Percentiles rank a stretch among this genome's conserved stretches.
Evolutionary conservation across 1,140 invertebrate species (phyloP).

Genomic region (Sinonovacula constricta): DNA sequence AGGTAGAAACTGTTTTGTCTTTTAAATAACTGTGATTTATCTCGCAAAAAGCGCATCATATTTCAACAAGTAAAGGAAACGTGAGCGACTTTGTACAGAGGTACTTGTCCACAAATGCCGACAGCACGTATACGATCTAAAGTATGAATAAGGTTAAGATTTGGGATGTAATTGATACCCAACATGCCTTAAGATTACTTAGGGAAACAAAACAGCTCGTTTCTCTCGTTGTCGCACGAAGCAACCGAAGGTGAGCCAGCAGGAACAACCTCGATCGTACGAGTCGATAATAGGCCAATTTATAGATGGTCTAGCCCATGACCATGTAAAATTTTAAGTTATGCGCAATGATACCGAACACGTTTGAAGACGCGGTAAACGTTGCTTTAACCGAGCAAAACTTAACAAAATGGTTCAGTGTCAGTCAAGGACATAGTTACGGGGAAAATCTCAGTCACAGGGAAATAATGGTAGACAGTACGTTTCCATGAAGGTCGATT

Average conservation of each 20-base stretch:
- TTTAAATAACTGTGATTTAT: too few relatives aligned
- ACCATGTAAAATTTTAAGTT: not conserved
- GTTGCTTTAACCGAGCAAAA: not conserved
- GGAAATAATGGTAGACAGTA: not conserved
- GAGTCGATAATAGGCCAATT: not conserved
- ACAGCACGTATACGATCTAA: too few relatives aligned
- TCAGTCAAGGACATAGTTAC: not conserved
- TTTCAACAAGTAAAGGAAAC: too few relatives aligned
- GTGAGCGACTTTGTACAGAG: too few relatives aligned
- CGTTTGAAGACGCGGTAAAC: not conserved
- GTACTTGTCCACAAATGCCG: too few relatives aligned
- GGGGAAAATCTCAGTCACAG: not conserved
- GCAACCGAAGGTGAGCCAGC: not conserved
- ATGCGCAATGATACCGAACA: not conserved
- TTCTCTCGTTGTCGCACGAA: not conserved
- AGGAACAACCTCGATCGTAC: not conserved
- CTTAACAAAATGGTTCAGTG: not conserved
- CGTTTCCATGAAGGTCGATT: not conserved
- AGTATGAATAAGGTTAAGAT: not conserved
- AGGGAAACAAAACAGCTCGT: not conserved
- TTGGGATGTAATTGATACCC: conserved; percentile 3
- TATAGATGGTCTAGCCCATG: not conserved
- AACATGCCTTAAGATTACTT: not conserved
- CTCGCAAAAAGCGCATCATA: too few relatives aligned
- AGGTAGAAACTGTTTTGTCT: too few relatives aligned